These are phyloP conservation scores for Pocota personata DNA, from an alignment of 2,888 invertebrate species.

Conservation along the genomic window DNA sequence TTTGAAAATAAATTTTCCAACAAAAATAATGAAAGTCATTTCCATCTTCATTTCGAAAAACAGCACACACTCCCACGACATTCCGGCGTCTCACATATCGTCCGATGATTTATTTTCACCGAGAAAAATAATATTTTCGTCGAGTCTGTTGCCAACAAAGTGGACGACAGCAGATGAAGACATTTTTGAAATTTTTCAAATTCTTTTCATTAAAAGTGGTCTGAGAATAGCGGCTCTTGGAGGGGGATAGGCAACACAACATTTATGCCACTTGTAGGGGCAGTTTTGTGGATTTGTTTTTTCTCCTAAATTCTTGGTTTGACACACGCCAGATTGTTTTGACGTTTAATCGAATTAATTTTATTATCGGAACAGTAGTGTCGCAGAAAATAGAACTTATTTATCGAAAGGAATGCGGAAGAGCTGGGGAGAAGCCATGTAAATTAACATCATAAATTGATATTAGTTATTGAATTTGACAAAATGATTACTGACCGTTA, in stretches of 20 bases:
- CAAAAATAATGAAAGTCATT: neutral
- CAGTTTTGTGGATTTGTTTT: neutral
- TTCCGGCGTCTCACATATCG: slow-evolving; percentile 46
- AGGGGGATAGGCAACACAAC: neutral
- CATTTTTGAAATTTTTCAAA: slow-evolving; percentile 27
- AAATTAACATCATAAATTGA: too few species aligned
- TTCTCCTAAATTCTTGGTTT: neutral
- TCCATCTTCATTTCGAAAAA: neutral
- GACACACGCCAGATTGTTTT: slow-evolving; percentile 21
- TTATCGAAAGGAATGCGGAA: too few species aligned
- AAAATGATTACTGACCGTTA: too few species aligned
- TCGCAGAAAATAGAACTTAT: neutral
- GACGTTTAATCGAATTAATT: neutral
- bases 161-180: slow-evolving; percentile 52
- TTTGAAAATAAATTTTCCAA: neutral
- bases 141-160: slow-evolving; percentile 43
- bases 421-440: too few species aligned
- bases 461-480: too few species aligned
- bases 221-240: neutral
- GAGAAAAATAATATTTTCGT: slow-evolving; percentile 41
- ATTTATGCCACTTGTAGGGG: neutral
- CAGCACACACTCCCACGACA: slow-evolving; percentile 56
- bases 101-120: slow-evolving; percentile 53
- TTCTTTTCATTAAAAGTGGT: slow-evolving; percentile 2
- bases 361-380: neutral